Conservation (phyloP, 2,888 invertebrate species). For the Cryptophagus acutangulus region DNA sequence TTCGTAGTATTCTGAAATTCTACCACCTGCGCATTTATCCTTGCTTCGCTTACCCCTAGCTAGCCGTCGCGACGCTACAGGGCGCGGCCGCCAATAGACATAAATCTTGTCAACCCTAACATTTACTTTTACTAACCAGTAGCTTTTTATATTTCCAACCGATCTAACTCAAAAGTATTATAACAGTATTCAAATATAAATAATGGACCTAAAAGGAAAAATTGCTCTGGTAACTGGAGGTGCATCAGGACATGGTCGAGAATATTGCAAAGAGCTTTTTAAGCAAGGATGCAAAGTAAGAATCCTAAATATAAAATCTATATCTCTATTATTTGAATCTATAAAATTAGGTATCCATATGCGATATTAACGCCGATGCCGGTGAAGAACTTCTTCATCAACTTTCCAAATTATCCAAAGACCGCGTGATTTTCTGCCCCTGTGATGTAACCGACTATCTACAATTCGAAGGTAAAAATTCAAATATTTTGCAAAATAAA, state of each 20-base stretch:
- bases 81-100: slow-evolving; percentile 22
- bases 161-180: no score
- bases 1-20: no score
- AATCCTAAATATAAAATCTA: background rate
- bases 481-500: slow-evolving; percentile 10
- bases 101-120: background rate
- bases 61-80: slow-evolving; percentile 30
- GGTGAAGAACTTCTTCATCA: slow-evolving; percentile 65
- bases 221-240: slow-evolving; percentile 70
- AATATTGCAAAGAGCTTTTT: slow-evolving; percentile 67
- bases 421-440: slow-evolving; percentile 65
- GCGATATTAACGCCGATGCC: slow-evolving; percentile 66
- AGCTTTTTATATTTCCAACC: no score
- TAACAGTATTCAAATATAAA: no score
- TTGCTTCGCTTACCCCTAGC: slow-evolving; percentile 12
- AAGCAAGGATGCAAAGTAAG: slow-evolving; percentile 69
- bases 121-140: background rate
- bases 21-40: slow-evolving; percentile 20
- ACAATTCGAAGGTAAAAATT: slow-evolving; percentile 63
- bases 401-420: slow-evolving; percentile 62
- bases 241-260: slow-evolving; percentile 67
- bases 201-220: slow-evolving; percentile 69
- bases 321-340: slow-evolving; percentile 20
- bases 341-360: slow-evolving; percentile 73
- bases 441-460: slow-evolving; percentile 76